phyloP scores from a whole-genome alignment of 2,888 invertebrate genomes.

The Timema cristinae region DNA sequence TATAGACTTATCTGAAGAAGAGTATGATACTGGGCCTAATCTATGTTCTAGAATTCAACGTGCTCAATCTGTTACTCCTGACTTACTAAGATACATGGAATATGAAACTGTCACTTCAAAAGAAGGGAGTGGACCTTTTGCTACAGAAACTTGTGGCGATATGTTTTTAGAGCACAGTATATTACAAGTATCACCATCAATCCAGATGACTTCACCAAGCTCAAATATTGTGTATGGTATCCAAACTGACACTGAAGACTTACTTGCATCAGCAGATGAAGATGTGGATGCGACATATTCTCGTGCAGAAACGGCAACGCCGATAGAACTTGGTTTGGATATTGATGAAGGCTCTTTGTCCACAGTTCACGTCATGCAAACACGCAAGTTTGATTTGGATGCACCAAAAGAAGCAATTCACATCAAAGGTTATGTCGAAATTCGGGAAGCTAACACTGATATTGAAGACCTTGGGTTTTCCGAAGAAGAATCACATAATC shows the following conservation, averaged over 20 bases:
- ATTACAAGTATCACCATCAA: constrained; percentile 15
- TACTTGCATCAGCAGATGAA: constrained; percentile 44
- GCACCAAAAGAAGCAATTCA: constrained; percentile 47
- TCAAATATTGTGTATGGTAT: constrained; percentile 30
- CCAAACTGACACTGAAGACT: constrained; percentile 34
- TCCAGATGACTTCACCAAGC: constrained; percentile 25
- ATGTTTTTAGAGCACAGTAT: constrained; percentile 2
- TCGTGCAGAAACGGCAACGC: constrained; percentile 41
- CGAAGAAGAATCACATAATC: constrained; percentile 32
- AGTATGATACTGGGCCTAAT: constrained; percentile 27
- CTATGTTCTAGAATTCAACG: neutral
- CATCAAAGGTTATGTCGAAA: constrained; percentile 47
- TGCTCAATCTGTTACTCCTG: constrained; percentile 26
- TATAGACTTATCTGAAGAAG: constrained; percentile 43
- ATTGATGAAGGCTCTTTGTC: constrained; percentile 46
- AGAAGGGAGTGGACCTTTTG: constrained; percentile 41
- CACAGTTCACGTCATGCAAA: constrained; percentile 46
- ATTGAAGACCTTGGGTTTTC: constrained; percentile 50
- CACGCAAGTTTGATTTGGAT: constrained; percentile 46
- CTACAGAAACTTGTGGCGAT: constrained; percentile 29
- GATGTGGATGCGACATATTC: constrained; percentile 36
- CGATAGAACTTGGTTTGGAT: constrained; percentile 44
- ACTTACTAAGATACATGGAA: constrained; percentile 26
- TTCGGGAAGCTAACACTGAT: constrained; percentile 50
- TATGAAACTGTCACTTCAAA: constrained; percentile 35